These are phyloP conservation scores for Sturmia bella DNA, from an alignment of 2,888 invertebrate species.

Conservation along the genomic window DNA sequence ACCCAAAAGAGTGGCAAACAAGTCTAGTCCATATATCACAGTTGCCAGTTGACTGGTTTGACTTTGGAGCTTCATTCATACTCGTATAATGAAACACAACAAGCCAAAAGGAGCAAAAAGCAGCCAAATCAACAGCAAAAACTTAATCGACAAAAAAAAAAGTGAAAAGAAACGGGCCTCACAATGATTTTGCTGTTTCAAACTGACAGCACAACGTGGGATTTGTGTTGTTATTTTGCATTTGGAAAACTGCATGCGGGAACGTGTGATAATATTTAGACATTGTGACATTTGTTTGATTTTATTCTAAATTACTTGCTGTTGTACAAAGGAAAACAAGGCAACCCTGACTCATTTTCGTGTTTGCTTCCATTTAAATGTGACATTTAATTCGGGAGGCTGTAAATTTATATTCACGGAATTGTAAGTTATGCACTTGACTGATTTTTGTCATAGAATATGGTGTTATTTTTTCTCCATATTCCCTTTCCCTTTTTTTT, in stretches of 20 bases:
- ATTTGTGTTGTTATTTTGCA: conserved; percentile 74
- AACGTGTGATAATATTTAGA: conserved; percentile 67
- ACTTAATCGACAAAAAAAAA: background rate
- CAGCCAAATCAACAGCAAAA: background rate
- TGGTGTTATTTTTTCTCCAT: conserved; percentile 17
- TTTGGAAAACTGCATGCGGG: conserved; percentile 67
- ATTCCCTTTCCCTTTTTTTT: background rate
- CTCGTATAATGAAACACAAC: background rate
- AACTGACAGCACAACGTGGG: conserved; percentile 81
- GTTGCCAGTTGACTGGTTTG: conserved; percentile 66
- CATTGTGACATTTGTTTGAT: conserved; percentile 68
- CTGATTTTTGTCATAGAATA: conserved; percentile 73
- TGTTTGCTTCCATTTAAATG: background rate
- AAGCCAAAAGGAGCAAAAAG: conserved; percentile 5
- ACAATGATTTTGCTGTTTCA: conserved; percentile 78
- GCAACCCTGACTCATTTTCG: background rate
- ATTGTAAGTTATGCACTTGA: conserved; percentile 81
- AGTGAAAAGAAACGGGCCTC: conserved; percentile 11
- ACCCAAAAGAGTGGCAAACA: conserved; percentile 20
- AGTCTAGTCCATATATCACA: conserved; percentile 66
- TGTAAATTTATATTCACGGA: conserved; percentile 77
- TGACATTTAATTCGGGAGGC: conserved; percentile 19
- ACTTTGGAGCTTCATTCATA: conserved; percentile 38
- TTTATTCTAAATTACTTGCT: conserved; percentile 53
- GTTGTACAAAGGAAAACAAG: background rate